Percentiles rank a stretch among this genome's conserved stretches.
phyloP scores from a whole-genome alignment of 2,113 vertebrate species.

The Otus sunia region DNA sequence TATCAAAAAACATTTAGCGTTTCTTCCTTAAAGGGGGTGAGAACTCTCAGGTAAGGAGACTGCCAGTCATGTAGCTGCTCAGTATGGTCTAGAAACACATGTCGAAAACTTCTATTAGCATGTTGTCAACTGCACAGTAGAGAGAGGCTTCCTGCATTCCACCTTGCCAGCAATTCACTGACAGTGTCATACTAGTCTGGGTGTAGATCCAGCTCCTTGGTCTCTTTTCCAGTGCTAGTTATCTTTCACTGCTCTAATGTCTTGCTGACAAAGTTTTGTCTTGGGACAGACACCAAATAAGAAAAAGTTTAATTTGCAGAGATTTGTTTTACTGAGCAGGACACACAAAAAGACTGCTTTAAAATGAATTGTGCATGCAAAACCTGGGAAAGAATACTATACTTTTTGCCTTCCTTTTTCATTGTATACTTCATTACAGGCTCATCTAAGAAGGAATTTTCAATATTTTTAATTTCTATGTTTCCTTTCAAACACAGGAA shows the following conservation, averaged over 20 bases:
- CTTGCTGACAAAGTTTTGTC: neutral
- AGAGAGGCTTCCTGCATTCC: neutral
- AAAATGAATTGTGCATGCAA: neutral
- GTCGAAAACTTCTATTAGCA: neutral
- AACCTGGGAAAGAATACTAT: neutral
- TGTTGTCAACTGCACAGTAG: neutral
- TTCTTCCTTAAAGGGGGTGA: neutral
- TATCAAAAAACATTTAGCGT: neutral
- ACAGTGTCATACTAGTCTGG: neutral
- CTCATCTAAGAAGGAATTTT: accelerated
- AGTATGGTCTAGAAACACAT: neutral
- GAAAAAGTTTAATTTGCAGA: neutral
- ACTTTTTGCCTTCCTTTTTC: accelerated
- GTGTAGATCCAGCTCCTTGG: neutral
- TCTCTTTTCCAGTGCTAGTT: neutral
- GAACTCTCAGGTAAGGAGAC: neutral
- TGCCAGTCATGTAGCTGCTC: neutral
- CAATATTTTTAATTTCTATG: neutral
- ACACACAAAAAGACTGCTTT: neutral
- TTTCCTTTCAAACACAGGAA: neutral
- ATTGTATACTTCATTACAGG: accelerated
- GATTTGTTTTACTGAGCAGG: neutral
- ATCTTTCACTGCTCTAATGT: neutral
- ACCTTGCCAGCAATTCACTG: neutral
- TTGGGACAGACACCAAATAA: neutral